These are phyloP conservation scores for Petrocephalus microphthalmus DNA, from an alignment of 2,113 vertebrate genomes.

Conservation along the genomic window DNA sequence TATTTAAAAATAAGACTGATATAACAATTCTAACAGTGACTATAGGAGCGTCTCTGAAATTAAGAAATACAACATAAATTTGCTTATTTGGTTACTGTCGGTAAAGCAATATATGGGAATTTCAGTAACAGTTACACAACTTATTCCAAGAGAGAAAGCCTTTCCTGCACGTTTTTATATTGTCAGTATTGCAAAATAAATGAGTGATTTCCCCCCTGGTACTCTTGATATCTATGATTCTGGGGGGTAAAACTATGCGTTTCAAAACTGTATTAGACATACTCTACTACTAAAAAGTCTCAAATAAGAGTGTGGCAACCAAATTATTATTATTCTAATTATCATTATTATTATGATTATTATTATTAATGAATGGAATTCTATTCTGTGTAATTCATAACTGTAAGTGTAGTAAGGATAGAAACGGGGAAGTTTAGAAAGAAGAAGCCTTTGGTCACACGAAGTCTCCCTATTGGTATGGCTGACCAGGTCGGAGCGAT, in stretches of 20 bases:
- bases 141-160: not conserved
- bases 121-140: not conserved
- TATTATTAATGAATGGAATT: not conserved
- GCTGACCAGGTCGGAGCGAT: not conserved
- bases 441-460: slow-evolving; percentile 11
- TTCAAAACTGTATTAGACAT: not conserved
- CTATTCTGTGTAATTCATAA: not conserved
- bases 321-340: not conserved
- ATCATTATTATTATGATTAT: not conserved
- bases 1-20: not conserved
- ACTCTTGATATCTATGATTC: not conserved
- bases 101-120: not conserved
- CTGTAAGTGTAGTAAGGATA: not conserved
- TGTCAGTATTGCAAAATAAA: not conserved
- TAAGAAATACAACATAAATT: not conserved
- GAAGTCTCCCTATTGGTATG: not conserved
- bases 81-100: not conserved
- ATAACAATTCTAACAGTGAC: not conserved
- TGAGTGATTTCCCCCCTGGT: not conserved
- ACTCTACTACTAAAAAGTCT: not conserved
- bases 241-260: not conserved
- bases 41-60: not conserved
- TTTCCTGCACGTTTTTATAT: not conserved
- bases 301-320: not conserved
- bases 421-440: not conserved